Evolutionary conservation across 2,888 invertebrate genomes (phyloP).

Genomic region (Syrista parreyssii): DNA sequence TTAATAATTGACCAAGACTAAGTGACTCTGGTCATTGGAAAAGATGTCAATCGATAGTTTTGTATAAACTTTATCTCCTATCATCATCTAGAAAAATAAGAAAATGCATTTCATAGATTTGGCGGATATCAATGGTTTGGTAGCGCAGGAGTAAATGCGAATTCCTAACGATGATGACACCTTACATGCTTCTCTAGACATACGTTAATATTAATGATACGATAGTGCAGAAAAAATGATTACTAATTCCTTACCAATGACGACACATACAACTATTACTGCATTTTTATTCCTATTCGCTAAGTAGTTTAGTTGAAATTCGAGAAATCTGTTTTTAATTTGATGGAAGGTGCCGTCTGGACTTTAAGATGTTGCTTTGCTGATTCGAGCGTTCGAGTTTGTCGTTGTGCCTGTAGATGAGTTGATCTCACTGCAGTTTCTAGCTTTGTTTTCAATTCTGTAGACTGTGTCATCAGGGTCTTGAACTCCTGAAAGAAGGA

Average conservation of each 20-base stretch:
- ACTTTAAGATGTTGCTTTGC: conserved; percentile 58
- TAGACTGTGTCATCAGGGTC: conserved; percentile 85
- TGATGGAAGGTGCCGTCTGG: conserved; percentile 79
- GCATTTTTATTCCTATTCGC: neutral
- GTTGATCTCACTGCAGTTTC: conserved; percentile 87
- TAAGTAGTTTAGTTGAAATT: conserved; percentile 78
- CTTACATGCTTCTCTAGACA: conserved; percentile 10
- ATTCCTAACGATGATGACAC: conserved; percentile 5
- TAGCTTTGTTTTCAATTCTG: conserved; percentile 82
- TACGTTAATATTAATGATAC: conserved; percentile 16
- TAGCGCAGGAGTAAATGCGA: conserved; percentile 17
- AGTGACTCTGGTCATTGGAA: too few relatives aligned
- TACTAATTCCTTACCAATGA: neutral
- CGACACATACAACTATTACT: neutral
- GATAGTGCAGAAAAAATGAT: conserved; percentile 24
- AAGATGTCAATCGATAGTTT: too few relatives aligned
- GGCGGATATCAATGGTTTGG: neutral
- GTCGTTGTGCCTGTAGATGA: conserved; percentile 70
- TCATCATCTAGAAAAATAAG: conserved; percentile 30
- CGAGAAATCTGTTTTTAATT: conserved; percentile 94
- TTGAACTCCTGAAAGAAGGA: conserved; percentile 81
- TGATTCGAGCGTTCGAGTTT: conserved; percentile 58
- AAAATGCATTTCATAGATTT: conserved; percentile 28
- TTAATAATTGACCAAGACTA: neutral
- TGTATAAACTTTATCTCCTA: conserved; percentile 20